A percentile compares a stretch with the other conserved stretches of the same genome.
These are phyloP conservation scores for Actinostola sp. DNA, from an alignment of 92 coral and sea anemone species.

Conservation along the genomic window DNA sequence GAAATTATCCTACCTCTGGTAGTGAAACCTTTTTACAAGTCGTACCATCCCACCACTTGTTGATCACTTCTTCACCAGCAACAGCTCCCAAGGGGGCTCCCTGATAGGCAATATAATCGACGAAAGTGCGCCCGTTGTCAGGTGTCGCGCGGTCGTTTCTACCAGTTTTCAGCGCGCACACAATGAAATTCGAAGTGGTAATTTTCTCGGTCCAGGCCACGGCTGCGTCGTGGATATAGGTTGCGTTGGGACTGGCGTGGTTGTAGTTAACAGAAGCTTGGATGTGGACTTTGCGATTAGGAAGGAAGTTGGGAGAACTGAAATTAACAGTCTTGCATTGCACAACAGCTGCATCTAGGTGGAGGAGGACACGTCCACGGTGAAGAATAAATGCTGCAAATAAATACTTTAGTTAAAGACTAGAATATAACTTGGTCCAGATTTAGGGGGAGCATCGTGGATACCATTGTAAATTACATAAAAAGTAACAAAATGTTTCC, in stretches of 20 bases:
- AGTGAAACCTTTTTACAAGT: conserved; percentile 41
- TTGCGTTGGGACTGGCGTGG: conserved; percentile 34
- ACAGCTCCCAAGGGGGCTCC: conserved; percentile 69
- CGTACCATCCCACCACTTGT: conserved; percentile 87
- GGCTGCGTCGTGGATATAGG: conserved; percentile 75
- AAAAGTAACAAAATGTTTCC: no score
- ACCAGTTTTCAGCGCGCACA: conserved; percentile 77
- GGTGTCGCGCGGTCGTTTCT: conserved; percentile 75
- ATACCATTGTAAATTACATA: no score
- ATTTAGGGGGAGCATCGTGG: no score
- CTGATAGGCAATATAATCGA: conserved; percentile 77
- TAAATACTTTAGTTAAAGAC: no score
- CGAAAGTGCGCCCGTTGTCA: conserved; percentile 67
- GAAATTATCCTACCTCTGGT: conserved; percentile 61
- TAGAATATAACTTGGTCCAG: neutral
- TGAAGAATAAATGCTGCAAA: conserved; percentile 71
- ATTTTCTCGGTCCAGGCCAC: conserved; percentile 78
- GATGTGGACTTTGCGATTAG: conserved; percentile 43
- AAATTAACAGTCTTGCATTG: conserved; percentile 55
- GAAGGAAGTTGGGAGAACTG: conserved; percentile 10
- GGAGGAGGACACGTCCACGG: conserved; percentile 67
- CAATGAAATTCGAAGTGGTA: conserved; percentile 36
- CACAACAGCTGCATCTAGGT: conserved; percentile 52
- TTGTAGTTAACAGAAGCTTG: conserved; percentile 66
- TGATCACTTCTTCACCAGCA: conserved; percentile 38